Percentiles rank a stretch among this genome's conserved stretches.
phyloP scores from a whole-genome alignment of 2,113 vertebrate genomes.

The Megalops atlanticus region DNA sequence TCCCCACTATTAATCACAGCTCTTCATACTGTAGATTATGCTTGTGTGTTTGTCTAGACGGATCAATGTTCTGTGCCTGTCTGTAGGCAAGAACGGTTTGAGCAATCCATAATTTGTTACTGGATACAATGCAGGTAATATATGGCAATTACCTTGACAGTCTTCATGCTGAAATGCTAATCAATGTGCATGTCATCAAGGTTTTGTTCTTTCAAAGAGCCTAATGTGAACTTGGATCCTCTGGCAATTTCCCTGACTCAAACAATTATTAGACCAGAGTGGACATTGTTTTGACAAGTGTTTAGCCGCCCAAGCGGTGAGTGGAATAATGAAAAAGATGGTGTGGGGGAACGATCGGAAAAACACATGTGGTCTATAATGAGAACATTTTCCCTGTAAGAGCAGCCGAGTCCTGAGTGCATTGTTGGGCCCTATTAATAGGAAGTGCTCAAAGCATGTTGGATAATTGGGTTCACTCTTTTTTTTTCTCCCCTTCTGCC shows the following conservation, averaged over 20 bases:
- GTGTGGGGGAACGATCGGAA: constrained; percentile 2
- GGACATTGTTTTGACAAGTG: constrained; percentile 43
- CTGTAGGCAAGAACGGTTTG: background rate
- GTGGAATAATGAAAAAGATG: constrained; percentile 21
- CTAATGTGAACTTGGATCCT: constrained; percentile 28
- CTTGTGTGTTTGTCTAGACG: constrained; percentile 5
- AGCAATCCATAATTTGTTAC: constrained; percentile 29
- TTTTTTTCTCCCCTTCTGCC: constrained; percentile 2
- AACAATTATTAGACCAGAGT: constrained; percentile 29
- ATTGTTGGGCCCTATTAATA: constrained; percentile 30
- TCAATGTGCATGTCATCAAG: constrained; percentile 35
- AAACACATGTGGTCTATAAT: constrained; percentile 9
- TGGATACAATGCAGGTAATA: constrained; percentile 33
- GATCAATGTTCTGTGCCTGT: constrained; percentile 34
- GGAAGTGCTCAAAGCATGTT: background rate
- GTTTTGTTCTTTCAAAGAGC: constrained; percentile 18
- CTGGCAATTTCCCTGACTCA: constrained; percentile 18
- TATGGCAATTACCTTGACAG: constrained; percentile 34
- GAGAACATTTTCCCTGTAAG: background rate
- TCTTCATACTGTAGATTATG: constrained; percentile 3
- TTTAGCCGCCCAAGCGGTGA: background rate
- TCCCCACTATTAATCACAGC: constrained; percentile 28
- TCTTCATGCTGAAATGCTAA: constrained; percentile 31
- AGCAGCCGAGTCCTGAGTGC: constrained; percentile 14
- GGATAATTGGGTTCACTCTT: constrained; percentile 14